These are phyloP conservation scores for Trachelus stipa DNA, from an alignment of 2,888 invertebrate species.

Conservation along the genomic window DNA sequence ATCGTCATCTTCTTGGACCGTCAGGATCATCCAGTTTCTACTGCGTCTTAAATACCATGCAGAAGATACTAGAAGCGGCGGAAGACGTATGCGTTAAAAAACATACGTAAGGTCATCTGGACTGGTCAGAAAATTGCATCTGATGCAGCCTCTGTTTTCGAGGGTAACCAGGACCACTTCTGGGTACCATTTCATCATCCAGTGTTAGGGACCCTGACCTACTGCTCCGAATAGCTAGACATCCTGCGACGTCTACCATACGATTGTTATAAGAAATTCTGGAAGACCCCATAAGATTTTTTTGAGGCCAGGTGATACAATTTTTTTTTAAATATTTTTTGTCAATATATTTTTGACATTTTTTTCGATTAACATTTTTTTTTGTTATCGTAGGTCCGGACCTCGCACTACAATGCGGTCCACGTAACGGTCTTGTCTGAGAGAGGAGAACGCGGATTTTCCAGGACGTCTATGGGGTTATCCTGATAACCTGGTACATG, in stretches of 20 bases:
- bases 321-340: background rate
- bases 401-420: background rate
- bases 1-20: background rate
- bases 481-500: constrained; percentile 33
- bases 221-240: constrained; percentile 21
- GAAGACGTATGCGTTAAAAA: background rate
- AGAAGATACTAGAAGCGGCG: background rate
- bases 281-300: background rate
- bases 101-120: background rate
- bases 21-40: background rate
- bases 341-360: background rate
- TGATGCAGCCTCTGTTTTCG: background rate
- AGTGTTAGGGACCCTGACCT: constrained; percentile 18
- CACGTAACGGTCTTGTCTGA: background rate
- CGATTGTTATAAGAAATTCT: background rate
- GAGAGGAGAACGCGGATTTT: background rate
- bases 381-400: background rate
- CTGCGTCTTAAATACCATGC: background rate
- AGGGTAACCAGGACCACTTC: background rate
- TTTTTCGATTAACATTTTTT: background rate
- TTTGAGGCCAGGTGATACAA: background rate
- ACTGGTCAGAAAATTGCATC: background rate
- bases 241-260: constrained; percentile 14
- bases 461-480: constrained; percentile 25
- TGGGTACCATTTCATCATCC: background rate